A percentile compares a stretch with the other conserved stretches of the same genome.
Conservation (phyloP, 2,113 vertebrate genomes). For the Coracopsis vasa region DNA sequence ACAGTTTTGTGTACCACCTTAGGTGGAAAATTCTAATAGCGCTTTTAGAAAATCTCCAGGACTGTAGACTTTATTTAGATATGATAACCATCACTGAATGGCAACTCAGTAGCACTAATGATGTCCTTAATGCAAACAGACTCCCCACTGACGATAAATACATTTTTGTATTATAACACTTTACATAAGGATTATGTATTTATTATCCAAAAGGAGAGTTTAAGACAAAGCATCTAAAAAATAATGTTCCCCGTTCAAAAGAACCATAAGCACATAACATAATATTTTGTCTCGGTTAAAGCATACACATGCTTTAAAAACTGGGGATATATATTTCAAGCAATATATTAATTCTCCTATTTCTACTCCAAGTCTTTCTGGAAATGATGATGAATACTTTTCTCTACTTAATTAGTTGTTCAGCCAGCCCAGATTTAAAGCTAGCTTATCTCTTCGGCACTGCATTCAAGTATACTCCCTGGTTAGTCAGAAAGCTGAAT, state of each 20-base stretch:
- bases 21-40: not conserved
- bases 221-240: not conserved
- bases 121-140: not conserved
- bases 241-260: not conserved
- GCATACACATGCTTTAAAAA: not conserved
- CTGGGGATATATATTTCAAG: not conserved
- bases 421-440: not conserved
- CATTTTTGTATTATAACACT: not conserved
- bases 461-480: not conserved
- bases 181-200: not conserved
- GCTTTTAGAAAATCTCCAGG: not conserved
- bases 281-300: not conserved
- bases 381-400: not conserved
- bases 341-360: not conserved
- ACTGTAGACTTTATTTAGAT: constrained; percentile 6
- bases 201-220: not conserved
- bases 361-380: not conserved
- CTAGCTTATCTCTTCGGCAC: not conserved
- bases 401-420: not conserved
- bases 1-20: not conserved
- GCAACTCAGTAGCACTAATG: not conserved
- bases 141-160: not conserved
- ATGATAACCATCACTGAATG: not conserved
- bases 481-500: not conserved
- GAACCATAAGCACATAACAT: not conserved